These are phyloP conservation scores for Neelides folsomi DNA, from an alignment of 2,888 invertebrate genomes.

Conservation along the genomic window DNA sequence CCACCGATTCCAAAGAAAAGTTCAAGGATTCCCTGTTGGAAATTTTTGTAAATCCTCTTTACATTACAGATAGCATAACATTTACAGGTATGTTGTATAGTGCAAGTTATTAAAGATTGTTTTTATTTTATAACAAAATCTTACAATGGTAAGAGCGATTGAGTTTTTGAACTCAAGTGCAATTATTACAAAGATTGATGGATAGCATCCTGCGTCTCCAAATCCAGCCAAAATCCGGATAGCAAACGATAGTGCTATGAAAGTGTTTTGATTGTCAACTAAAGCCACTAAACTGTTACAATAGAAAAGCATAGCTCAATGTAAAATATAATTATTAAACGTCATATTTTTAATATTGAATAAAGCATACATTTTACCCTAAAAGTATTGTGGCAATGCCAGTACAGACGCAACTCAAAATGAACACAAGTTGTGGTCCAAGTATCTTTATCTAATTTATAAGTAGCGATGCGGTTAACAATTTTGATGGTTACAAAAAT, in stretches of 20 bases:
- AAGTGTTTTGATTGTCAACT: conserved; percentile 9
- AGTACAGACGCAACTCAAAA: conserved; percentile 12
- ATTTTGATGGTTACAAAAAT: not conserved
- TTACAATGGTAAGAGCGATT: no score
- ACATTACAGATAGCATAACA: no score
- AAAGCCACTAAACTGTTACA: conserved; percentile 11
- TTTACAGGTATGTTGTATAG: no score
- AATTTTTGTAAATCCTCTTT: no score
- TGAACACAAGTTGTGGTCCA: conserved; percentile 15
- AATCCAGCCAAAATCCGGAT: conserved; percentile 15
- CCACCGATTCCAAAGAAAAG: conserved; percentile 25
- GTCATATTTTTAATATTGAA: no score
- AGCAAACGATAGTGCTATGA: conserved; percentile 14
- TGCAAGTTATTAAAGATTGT: no score
- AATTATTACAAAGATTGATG: conserved; percentile 17
- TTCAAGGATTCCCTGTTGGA: conserved; percentile 18
- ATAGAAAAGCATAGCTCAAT: not conserved
- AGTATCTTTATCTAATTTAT: conserved; percentile 14
- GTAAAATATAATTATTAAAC: no score
- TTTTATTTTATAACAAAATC: no score
- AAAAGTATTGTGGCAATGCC: conserved; percentile 15
- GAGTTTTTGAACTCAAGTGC: conserved; percentile 12
- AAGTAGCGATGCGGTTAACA: not conserved
- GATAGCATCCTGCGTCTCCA: conserved; percentile 23
- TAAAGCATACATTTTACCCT: conserved; percentile 10